phyloP scores from a whole-genome alignment of 1,140 invertebrate genomes.

The Diorhabda carinulata region DNA sequence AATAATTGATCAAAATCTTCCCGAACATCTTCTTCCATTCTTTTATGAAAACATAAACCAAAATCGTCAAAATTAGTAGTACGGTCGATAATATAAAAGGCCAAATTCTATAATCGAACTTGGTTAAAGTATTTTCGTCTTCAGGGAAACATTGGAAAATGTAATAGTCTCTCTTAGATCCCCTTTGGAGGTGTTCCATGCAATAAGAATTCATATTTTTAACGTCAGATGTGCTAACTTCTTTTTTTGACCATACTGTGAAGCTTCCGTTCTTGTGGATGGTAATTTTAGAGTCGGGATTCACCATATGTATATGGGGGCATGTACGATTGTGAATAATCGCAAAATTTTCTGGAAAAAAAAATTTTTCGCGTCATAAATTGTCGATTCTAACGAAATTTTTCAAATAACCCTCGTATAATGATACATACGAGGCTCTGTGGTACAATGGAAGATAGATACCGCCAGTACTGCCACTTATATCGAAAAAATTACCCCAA shows the following conservation, averaged over 20 bases:
- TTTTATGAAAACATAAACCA: slow-evolving; percentile 43
- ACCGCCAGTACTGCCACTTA: no score
- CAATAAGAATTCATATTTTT: slow-evolving; percentile 28
- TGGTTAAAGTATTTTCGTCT: slow-evolving; percentile 4
- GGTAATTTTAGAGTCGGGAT: slow-evolving; percentile 13
- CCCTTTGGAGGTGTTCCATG: slow-evolving; percentile 27
- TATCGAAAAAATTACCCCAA: no score
- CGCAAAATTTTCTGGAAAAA: slow-evolving; percentile 25
- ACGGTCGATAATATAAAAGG: slow-evolving; percentile 41
- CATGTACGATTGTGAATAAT: slow-evolving; percentile 23
- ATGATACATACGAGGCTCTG: no score
- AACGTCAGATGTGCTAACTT: slow-evolving; percentile 2
- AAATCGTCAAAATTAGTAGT: slow-evolving; percentile 43
- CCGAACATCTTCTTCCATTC: slow-evolving; percentile 44
- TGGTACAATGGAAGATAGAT: no score
- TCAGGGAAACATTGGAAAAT: slow-evolving; percentile 25
- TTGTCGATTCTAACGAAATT: no score
- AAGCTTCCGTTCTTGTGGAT: slow-evolving; percentile 23
- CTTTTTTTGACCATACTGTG: slow-evolving; percentile 9
- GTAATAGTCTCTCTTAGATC: slow-evolving; percentile 17
- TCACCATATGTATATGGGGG: slow-evolving; percentile 16
- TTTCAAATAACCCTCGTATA: no score
- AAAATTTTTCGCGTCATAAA: neutral
- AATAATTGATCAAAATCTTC: slow-evolving; percentile 46
- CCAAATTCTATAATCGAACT: slow-evolving; percentile 32